These are phyloP conservation scores for Trachops cirrhosus DNA, from an alignment of 2,797 vertebrate species.

Conservation along the genomic window DNA sequence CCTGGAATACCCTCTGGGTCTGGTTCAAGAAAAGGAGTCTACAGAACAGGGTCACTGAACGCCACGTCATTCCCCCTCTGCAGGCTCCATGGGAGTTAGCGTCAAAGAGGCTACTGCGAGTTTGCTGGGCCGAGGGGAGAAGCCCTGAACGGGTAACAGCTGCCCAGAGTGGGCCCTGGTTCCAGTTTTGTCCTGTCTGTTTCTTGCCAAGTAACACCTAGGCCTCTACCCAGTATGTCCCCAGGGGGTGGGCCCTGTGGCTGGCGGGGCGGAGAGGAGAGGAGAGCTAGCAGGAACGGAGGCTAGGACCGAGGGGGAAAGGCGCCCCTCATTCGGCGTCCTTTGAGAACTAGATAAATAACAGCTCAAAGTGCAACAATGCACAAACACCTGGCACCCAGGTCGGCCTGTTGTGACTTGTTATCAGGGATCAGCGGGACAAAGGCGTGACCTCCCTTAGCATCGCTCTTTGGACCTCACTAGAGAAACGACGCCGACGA, in stretches of 20 bases:
- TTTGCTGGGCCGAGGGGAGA: not conserved
- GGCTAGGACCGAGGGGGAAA: conserved; percentile 37
- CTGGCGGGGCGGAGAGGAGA: not conserved
- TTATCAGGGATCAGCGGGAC: not conserved
- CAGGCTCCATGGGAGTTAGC: not conserved
- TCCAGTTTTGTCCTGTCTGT: conserved; percentile 27
- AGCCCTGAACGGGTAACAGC: not conserved
- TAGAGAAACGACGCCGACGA: conserved; percentile 16
- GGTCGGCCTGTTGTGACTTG: conserved; percentile 20
- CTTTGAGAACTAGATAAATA: conserved; percentile 61
- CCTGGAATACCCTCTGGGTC: conserved; percentile 6
- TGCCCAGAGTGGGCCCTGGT: not conserved
- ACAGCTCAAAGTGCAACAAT: conserved; percentile 43
- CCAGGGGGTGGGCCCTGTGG: not conserved
- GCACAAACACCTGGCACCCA: conserved; percentile 20
- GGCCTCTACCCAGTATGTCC: conserved; percentile 27
- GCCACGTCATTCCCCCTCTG: not conserved
- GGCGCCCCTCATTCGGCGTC: conserved; percentile 44
- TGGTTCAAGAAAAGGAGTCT: not conserved
- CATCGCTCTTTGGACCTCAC: conserved; percentile 67
- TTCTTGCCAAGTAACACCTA: not conserved
- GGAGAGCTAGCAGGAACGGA: not conserved
- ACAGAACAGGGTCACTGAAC: not conserved
- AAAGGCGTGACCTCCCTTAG: conserved; percentile 62
- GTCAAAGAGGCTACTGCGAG: not conserved